Conservation (phyloP, 2,113 vertebrate genomes). For the Plectropomus leopardus region DNA sequence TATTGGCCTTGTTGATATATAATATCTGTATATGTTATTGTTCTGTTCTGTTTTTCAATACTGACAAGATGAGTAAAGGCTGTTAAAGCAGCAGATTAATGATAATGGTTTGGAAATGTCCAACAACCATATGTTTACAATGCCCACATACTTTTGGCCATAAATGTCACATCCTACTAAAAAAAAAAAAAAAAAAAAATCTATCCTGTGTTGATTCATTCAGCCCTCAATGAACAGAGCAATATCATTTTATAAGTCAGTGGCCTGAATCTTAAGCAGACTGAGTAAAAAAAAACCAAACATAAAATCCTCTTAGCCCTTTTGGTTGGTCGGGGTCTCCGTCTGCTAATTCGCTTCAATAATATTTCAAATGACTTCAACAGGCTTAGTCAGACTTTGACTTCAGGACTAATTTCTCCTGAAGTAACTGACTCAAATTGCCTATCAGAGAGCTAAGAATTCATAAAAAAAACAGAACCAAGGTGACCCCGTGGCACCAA, state of each 20-base stretch:
- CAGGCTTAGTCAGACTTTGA: slow-evolving; percentile 48
- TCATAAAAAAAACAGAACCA: slow-evolving; percentile 1
- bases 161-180: neutral
- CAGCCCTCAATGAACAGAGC: slow-evolving; percentile 12
- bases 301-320: slow-evolving; percentile 33
- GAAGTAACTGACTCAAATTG: slow-evolving; percentile 27
- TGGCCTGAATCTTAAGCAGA: neutral
- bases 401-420: slow-evolving; percentile 41
- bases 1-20: neutral
- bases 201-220: too few species aligned
- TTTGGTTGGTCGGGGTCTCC: slow-evolving; percentile 21
- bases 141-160: too few species aligned
- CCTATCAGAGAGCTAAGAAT: neutral
- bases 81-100: neutral
- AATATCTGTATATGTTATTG: neutral
- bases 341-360: slow-evolving; percentile 45
- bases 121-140: neutral
- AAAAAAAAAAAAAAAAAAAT: too few species aligned
- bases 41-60: neutral
- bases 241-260: slow-evolving; percentile 6
- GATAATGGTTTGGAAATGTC: neutral
- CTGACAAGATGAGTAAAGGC: neutral
- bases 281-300: neutral
- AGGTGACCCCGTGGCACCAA: slow-evolving; percentile 3
- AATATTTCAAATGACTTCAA: slow-evolving; percentile 58